A percentile compares a stretch with the other conserved stretches of the same genome.
Evolutionary conservation across 2,113 vertebrate genomes (phyloP).

Genomic region (Strix aluco): DNA sequence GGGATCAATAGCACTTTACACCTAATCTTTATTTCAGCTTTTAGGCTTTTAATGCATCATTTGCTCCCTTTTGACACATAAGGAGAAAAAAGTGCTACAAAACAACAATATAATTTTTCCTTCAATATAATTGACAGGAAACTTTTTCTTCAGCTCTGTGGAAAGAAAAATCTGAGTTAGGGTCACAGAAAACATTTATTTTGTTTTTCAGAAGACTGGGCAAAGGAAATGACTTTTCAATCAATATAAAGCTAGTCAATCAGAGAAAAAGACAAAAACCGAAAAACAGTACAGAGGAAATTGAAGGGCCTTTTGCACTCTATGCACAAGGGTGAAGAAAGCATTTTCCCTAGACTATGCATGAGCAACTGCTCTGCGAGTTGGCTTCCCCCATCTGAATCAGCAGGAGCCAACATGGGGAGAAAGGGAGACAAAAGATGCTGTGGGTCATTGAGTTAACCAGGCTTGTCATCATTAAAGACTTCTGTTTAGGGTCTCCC

Average conservation of each 20-base stretch:
- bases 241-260: slow-evolving; percentile 65
- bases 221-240: slow-evolving; percentile 58
- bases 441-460: slow-evolving; percentile 57
- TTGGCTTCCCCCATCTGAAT: slow-evolving; percentile 2
- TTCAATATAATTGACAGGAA: slow-evolving; percentile 52
- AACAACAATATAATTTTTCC: slow-evolving; percentile 63
- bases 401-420: slow-evolving; percentile 27
- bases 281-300: slow-evolving; percentile 38
- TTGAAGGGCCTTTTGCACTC: slow-evolving; percentile 39
- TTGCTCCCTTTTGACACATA: slow-evolving; percentile 71
- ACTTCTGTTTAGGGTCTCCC: slow-evolving; percentile 8
- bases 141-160: slow-evolving; percentile 29
- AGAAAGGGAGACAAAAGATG: slow-evolving; percentile 49
- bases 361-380: slow-evolving; percentile 27
- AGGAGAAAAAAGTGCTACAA: slow-evolving; percentile 47
- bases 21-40: slow-evolving; percentile 72
- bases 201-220: slow-evolving; percentile 64
- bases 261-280: slow-evolving; percentile 10
- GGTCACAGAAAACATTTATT: slow-evolving; percentile 66
- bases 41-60: slow-evolving; percentile 70
- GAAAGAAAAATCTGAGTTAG: slow-evolving; percentile 56
- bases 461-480: slow-evolving; percentile 62
- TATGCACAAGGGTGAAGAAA: slow-evolving; percentile 1
- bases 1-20: slow-evolving; percentile 76
- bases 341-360: slow-evolving; percentile 15